These are phyloP conservation scores for Phyllostomus discolor DNA, from an alignment of 2,113 vertebrate genomes.

Conservation along the genomic window DNA sequence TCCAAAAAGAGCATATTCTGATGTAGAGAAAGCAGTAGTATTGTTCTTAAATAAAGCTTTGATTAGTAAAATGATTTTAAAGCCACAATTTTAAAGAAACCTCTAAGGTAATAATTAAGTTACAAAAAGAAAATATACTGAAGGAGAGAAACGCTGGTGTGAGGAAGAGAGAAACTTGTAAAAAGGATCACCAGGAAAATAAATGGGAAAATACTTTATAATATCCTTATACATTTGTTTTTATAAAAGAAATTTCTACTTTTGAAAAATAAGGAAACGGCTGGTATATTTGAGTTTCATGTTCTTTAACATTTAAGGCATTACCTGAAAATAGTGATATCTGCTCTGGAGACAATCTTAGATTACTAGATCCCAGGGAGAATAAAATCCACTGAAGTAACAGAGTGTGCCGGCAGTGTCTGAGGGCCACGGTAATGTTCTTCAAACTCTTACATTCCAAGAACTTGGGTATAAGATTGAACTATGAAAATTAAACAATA, in stretches of 20 bases:
- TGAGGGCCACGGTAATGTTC: neutral
- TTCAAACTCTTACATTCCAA: conserved; percentile 20
- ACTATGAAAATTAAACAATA: neutral
- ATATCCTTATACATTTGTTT: neutral
- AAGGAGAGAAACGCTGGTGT: neutral
- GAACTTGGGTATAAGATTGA: neutral
- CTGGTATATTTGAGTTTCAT: neutral
- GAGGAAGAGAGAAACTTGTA: neutral
- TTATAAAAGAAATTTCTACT: conserved; percentile 16
- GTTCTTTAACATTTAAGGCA: conserved; percentile 38
- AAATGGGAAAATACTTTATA: neutral
- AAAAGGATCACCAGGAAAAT: neutral
- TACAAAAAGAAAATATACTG: neutral
- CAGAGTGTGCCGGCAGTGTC: neutral
- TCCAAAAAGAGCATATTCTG: neutral
- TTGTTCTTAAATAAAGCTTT: neutral
- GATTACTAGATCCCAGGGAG: conserved; percentile 33
- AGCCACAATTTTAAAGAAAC: neutral
- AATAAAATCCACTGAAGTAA: conserved; percentile 1
- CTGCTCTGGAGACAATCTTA: conserved; percentile 19
- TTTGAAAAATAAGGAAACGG: conserved; percentile 10
- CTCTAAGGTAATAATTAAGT: neutral
- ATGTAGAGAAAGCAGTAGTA: neutral
- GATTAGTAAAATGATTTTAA: neutral
- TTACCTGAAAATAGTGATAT: conserved; percentile 16